phyloP scores from a whole-genome alignment of 2,113 vertebrate genomes.

The Origma solitaria region DNA sequence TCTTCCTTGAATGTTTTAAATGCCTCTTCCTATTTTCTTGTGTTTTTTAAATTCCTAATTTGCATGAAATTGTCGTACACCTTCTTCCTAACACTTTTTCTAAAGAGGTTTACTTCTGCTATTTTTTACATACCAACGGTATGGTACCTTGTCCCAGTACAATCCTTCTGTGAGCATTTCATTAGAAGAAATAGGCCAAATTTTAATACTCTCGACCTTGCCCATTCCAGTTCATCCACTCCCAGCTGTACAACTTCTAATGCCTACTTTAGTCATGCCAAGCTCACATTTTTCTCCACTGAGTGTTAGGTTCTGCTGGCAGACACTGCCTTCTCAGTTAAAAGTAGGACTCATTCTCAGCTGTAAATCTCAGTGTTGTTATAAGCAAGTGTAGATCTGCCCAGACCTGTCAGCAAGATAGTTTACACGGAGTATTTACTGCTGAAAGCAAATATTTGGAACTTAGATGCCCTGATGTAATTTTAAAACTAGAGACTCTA shows the following conservation, averaged over 20 bases:
- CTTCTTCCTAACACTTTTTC: background rate
- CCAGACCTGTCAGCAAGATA: background rate
- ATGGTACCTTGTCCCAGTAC: background rate
- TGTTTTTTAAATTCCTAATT: background rate
- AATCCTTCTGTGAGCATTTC: background rate
- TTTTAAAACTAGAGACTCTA: background rate
- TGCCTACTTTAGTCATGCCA: constrained; percentile 26
- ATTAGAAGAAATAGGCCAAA: constrained; percentile 45
- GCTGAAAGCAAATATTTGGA: background rate
- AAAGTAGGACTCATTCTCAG: background rate
- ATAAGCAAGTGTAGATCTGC: background rate
- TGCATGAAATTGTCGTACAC: background rate
- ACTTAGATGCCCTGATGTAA: background rate
- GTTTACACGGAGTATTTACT: background rate
- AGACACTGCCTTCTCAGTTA: background rate
- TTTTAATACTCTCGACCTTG: constrained; percentile 41
- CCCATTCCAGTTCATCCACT: constrained; percentile 53
- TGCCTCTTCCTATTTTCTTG: background rate
- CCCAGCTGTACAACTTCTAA: background rate
- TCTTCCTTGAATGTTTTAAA: background rate
- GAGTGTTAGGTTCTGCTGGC: constrained; percentile 9
- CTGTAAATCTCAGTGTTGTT: background rate
- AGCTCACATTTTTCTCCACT: constrained; percentile 46
- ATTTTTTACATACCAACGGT: fast-evolving
- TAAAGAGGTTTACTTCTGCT: background rate